These are phyloP conservation scores for Pandemis cinnamomeana DNA, from an alignment of 2,888 invertebrate species.

Conservation along the genomic window DNA sequence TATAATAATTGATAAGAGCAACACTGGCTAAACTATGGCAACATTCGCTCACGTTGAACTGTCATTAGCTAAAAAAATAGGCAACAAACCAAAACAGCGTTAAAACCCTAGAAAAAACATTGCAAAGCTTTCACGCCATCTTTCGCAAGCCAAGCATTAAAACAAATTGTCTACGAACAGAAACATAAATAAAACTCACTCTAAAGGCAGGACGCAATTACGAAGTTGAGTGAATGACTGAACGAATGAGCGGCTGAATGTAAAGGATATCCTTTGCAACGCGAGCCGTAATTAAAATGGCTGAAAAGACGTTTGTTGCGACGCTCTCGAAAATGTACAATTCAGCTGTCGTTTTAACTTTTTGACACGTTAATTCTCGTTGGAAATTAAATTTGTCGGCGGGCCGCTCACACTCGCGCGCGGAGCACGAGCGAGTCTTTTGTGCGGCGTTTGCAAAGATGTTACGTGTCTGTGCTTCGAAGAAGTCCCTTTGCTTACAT, in stretches of 20 bases:
- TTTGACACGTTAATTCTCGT: slow-evolving; percentile 3
- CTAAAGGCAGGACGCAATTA: slow-evolving; percentile 15
- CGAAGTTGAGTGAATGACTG: slow-evolving; percentile 21
- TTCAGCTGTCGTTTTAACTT: slow-evolving; percentile 1
- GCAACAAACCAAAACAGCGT: too few relatives aligned
- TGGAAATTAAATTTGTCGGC: neutral
- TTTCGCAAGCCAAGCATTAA: neutral
- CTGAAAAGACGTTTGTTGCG: slow-evolving; percentile 8
- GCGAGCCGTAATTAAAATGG: slow-evolving; percentile 26
- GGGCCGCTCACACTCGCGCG: neutral
- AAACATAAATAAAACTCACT: slow-evolving; percentile 10
- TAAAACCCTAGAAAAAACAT: neutral
- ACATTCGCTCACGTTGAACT: too few relatives aligned
- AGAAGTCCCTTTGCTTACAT: too few relatives aligned
- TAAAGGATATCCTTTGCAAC: slow-evolving; percentile 21
- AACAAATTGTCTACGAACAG: neutral
- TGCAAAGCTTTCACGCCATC: neutral
- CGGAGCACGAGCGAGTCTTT: neutral
- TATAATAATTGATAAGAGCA: too few relatives aligned
- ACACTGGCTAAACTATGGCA: too few relatives aligned
- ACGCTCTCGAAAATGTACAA: neutral
- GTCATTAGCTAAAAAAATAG: too few relatives aligned
- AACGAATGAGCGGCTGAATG: slow-evolving; percentile 19
- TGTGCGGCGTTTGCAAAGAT: too few relatives aligned
- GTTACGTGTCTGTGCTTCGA: too few relatives aligned